phyloP scores from a whole-genome alignment of 2,888 invertebrate species.

The Laspeyria flexula region DNA sequence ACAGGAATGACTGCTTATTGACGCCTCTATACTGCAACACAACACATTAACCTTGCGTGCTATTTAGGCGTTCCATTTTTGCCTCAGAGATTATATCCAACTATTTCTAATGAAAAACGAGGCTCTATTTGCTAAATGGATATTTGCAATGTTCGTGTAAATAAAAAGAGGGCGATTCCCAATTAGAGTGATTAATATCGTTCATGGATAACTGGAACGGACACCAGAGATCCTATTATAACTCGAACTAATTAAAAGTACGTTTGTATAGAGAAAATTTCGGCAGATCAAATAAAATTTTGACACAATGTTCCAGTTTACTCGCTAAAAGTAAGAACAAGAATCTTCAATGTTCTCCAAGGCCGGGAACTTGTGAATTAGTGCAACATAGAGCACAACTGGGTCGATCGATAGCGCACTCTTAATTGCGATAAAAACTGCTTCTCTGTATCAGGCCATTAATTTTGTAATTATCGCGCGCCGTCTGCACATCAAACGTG shows the following conservation, averaged over 20 bases:
- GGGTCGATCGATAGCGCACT: conserved; percentile 67
- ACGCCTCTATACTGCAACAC: conserved; percentile 68
- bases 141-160: conserved; percentile 31
- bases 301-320: conserved; percentile 18
- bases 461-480: conserved; percentile 75
- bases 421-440: conserved; percentile 75
- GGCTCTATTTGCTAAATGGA: conserved; percentile 42
- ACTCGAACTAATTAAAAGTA: not conserved
- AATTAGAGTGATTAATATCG: conserved; percentile 41
- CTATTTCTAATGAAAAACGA: conserved; percentile 39
- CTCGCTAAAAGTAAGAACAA: conserved; percentile 48
- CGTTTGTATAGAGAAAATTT: not conserved
- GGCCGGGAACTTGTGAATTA: conserved; percentile 66
- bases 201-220: conserved; percentile 33
- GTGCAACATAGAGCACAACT: conserved; percentile 51
- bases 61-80: conserved; percentile 66
- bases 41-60: conserved; percentile 77
- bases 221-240: not conserved
- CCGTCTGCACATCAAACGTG: conserved; percentile 69
- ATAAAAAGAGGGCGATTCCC: conserved; percentile 41
- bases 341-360: conserved; percentile 39
- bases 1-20: conserved; percentile 75
- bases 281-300: conserved; percentile 13
- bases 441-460: conserved; percentile 67
- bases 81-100: conserved; percentile 56